Conservation (phyloP, 2,888 invertebrate genomes). For the Calephelis perditalis region DNA sequence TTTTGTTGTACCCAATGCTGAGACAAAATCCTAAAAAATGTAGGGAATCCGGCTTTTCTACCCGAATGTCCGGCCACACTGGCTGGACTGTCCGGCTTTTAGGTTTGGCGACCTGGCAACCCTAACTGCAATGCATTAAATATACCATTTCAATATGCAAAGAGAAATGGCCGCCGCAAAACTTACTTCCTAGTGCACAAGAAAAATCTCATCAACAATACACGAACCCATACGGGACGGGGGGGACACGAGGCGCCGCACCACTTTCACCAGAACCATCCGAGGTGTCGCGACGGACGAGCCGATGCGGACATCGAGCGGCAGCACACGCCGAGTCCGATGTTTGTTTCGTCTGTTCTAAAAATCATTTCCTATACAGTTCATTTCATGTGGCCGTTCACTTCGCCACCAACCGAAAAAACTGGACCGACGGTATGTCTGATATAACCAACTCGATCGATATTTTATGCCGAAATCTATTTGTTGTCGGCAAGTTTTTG, state of each 20-base stretch:
- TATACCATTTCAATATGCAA: constrained; percentile 11
- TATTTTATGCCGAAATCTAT: too few species aligned
- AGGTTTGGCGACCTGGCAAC: too few species aligned
- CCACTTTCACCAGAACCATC: constrained; percentile 30
- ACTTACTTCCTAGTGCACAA: constrained; percentile 20
- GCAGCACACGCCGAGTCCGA: constrained; percentile 6
- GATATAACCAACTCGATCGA: too few species aligned
- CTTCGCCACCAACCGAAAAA: not conserved
- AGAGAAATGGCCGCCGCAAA: constrained; percentile 17
- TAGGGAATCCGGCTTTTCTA: too few species aligned
- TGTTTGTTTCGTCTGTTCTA: constrained; percentile 11
- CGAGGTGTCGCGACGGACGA: constrained; percentile 25
- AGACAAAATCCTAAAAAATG: too few species aligned
- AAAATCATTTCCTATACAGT: constrained; percentile 1
- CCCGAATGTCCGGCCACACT: too few species aligned
- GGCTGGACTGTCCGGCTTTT: too few species aligned
- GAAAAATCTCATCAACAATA: constrained; percentile 32
- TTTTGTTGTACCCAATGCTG: too few species aligned
- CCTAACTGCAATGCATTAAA: not conserved
- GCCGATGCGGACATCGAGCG: constrained; percentile 21
- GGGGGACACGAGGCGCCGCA: constrained; percentile 29
- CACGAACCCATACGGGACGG: constrained; percentile 28
- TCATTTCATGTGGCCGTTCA: not conserved
- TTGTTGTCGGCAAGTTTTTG: too few species aligned
- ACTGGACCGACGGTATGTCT: too few species aligned